These are phyloP conservation scores for Idaea dimidiata DNA, from an alignment of 2,888 invertebrate species.

Conservation along the genomic window DNA sequence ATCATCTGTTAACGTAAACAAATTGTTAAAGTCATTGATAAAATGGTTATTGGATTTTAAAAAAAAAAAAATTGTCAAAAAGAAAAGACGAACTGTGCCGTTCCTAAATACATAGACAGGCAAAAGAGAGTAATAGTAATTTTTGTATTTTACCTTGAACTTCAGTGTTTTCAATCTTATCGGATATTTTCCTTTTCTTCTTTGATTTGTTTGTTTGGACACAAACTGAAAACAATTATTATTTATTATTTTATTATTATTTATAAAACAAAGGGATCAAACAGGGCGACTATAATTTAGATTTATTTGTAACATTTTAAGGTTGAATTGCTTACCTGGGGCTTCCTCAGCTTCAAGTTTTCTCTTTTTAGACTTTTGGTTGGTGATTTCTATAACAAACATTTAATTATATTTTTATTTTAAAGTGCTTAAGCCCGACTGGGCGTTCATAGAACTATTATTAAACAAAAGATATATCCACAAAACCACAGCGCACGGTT, in stretches of 20 bases:
- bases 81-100: too few species aligned
- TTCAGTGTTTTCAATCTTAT: constrained; percentile 15
- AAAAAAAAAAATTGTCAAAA: too few species aligned
- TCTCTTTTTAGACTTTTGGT: neutral
- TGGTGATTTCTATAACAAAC: neutral
- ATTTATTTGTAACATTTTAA: neutral
- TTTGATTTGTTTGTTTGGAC: constrained; percentile 20
- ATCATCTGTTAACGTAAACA: constrained; percentile 20
- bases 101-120: too few species aligned
- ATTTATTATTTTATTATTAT: too few species aligned
- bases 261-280: too few species aligned
- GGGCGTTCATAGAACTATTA: too few species aligned
- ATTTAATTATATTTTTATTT: too few species aligned
- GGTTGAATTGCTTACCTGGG: neutral
- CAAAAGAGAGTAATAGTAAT: neutral
- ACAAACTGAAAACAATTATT: neutral
- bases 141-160: constrained; percentile 8
- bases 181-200: constrained; percentile 43
- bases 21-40: neutral
- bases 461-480: too few species aligned
- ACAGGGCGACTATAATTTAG: too few species aligned
- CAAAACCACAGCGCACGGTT: too few species aligned
- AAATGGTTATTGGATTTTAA: neutral
- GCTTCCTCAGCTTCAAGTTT: constrained; percentile 1
- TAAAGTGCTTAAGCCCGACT: too few species aligned